Conservation (phyloP, 1,140 invertebrate genomes). For the Magallana ariakensis region DNA sequence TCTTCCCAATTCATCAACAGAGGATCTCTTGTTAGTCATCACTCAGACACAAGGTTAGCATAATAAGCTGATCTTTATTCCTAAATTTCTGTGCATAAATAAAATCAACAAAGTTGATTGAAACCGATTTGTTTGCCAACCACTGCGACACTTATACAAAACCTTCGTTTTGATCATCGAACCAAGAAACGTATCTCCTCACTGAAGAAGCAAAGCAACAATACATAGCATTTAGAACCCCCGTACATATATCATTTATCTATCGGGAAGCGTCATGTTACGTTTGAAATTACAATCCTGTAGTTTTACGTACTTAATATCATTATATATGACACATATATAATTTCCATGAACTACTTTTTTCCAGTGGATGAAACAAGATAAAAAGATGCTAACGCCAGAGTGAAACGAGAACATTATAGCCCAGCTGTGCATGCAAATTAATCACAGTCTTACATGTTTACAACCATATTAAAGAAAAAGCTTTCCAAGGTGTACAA, state of each 20-base stretch:
- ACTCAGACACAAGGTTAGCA: not conserved
- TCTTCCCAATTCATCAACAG: constrained; percentile 25
- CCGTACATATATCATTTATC: not conserved
- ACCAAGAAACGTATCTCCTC: not conserved
- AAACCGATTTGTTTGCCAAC: constrained; percentile 15
- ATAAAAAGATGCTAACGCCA: not conserved
- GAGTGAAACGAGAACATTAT: not conserved
- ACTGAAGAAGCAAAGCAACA: constrained; percentile 21
- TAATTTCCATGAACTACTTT: constrained; percentile 17
- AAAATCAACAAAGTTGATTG: constrained; percentile 32
- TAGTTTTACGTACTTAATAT: constrained; percentile 25
- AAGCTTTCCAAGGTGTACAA: too few relatives aligned
- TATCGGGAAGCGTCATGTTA: constrained; percentile 12
- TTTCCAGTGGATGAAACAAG: not conserved
- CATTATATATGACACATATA: constrained; percentile 4
- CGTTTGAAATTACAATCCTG: constrained; percentile 10
- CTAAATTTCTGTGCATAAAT: constrained; percentile 4
- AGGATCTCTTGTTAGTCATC: not conserved
- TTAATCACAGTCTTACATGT: too few relatives aligned
- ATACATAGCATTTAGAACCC: not conserved
- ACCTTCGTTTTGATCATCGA: constrained; percentile 27
- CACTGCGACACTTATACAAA: not conserved
- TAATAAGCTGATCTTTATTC: constrained; percentile 7
- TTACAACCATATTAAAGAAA: too few relatives aligned
- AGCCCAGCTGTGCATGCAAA: too few relatives aligned